phyloP scores from a whole-genome alignment of 2,113 vertebrate genomes.

The Rhynchomys soricoides region DNA sequence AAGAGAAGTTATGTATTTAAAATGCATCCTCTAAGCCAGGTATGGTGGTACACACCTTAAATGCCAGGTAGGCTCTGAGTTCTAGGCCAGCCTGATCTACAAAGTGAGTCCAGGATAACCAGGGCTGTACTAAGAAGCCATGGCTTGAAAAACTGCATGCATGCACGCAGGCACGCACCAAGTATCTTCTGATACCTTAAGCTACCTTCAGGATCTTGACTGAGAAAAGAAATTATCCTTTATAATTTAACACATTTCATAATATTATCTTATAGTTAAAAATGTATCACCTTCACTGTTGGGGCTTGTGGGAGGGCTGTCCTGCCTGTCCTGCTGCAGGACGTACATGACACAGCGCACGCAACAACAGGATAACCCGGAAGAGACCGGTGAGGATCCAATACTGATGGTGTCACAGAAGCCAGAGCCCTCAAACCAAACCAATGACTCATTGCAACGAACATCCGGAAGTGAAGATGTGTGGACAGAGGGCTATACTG shows the following conservation, averaged over 20 bases:
- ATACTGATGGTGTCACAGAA: background rate
- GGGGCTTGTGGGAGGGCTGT: background rate
- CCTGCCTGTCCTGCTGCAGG: background rate
- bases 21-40: background rate
- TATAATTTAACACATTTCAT: constrained; percentile 22
- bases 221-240: constrained; percentile 46
- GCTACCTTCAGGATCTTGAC: background rate
- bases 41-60: background rate
- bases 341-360: background rate
- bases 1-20: background rate
- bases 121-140: background rate
- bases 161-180: background rate
- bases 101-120: background rate
- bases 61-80: background rate
- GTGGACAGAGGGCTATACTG: background rate
- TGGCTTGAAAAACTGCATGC: background rate
- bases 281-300: background rate
- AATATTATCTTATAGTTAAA: constrained; percentile 44
- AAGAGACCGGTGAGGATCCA: background rate
- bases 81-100: background rate
- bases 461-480: background rate
- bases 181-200: constrained; percentile 41
- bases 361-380: background rate
- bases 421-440: background rate
- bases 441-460: background rate